phyloP scores from a whole-genome alignment of 2,797 vertebrate genomes.

The Gila robusta region DNA sequence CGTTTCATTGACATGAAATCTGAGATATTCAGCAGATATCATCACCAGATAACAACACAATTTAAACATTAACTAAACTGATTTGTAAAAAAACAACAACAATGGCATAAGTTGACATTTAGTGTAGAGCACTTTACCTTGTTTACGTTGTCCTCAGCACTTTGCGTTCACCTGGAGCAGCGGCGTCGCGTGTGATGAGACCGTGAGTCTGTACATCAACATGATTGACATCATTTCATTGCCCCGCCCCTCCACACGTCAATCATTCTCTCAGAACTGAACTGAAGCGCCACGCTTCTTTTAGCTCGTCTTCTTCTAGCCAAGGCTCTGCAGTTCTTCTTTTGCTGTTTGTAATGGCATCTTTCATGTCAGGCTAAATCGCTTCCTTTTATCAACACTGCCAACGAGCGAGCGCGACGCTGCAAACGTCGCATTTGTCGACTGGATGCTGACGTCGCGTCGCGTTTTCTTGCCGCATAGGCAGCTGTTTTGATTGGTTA shows the following conservation, averaged over 20 bases:
- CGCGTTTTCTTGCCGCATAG: background rate
- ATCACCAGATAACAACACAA: background rate
- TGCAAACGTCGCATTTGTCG: background rate
- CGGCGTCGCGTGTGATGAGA: background rate
- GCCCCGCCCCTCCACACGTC: background rate
- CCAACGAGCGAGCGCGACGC: background rate
- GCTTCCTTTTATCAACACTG: background rate
- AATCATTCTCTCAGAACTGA: background rate
- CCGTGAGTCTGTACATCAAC: constrained; percentile 1
- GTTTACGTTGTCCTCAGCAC: background rate
- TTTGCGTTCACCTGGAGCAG: constrained; percentile 11
- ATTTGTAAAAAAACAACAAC: background rate
- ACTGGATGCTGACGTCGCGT: background rate
- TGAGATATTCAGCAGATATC: background rate
- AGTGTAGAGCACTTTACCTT: background rate
- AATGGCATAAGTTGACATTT: background rate
- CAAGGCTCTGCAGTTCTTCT: background rate
- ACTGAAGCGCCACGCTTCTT: background rate
- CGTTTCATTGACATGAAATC: background rate
- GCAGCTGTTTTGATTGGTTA: background rate
- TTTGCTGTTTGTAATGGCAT: background rate
- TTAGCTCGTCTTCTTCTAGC: too few species aligned
- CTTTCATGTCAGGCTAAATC: background rate
- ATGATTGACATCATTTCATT: background rate
- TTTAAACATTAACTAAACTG: background rate